These are phyloP conservation scores for Brenthis daphne DNA, from an alignment of 2,888 invertebrate genomes.

Conservation along the genomic window DNA sequence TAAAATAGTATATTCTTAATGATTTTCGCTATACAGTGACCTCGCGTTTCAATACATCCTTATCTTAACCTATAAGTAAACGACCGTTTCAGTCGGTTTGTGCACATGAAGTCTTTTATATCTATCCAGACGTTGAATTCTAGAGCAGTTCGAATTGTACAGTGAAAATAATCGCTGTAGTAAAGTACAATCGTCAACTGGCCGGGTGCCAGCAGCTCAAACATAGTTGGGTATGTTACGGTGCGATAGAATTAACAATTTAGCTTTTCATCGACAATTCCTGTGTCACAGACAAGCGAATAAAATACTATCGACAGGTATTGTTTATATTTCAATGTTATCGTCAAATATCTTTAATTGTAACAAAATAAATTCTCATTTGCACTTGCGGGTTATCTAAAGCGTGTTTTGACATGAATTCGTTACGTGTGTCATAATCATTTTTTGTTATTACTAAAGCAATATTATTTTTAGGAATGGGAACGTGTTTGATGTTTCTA, in stretches of 20 bases:
- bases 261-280: constrained; percentile 54
- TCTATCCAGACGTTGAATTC: constrained; percentile 53
- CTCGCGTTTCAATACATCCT: too few relatives aligned
- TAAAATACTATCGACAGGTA: constrained; percentile 25
- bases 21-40: too few relatives aligned
- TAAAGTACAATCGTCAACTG: constrained; percentile 73
- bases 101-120: constrained; percentile 67
- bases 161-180: constrained; percentile 70
- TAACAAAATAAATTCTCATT: neutral
- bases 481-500: too few relatives aligned
- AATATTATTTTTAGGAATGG: too few relatives aligned
- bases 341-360: neutral
- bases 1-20: too few relatives aligned
- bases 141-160: constrained; percentile 65
- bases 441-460: too few relatives aligned
- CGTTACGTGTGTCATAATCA: neutral
- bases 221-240: constrained; percentile 68
- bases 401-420: neutral
- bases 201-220: constrained; percentile 63
- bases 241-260: constrained; percentile 66
- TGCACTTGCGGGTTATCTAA: neutral
- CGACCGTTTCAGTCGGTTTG: constrained; percentile 61
- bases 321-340: constrained; percentile 17
- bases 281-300: constrained; percentile 24
- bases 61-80: constrained; percentile 48